phyloP scores from a whole-genome alignment of 2,113 vertebrate species.

The Mystacornis crossleyi region DNA sequence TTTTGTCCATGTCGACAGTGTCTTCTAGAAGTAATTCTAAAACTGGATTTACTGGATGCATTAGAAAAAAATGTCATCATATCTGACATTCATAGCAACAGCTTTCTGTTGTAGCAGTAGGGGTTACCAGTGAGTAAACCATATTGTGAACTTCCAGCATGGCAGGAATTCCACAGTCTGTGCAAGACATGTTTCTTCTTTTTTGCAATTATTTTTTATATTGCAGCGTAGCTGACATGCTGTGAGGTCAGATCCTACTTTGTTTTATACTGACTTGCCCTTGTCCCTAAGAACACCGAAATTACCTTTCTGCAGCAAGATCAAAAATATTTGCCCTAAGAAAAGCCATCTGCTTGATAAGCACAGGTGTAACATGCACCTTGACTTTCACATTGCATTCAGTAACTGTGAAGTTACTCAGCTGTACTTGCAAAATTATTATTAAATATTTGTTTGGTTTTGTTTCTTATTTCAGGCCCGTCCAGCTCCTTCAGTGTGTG shows the following conservation, averaged over 20 bases:
- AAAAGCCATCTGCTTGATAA: neutral
- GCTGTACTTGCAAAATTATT: neutral
- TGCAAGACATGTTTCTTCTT: neutral
- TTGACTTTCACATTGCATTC: neutral
- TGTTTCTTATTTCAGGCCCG: constrained; percentile 70
- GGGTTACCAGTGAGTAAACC: neutral
- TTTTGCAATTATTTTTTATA: neutral
- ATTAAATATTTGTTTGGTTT: neutral
- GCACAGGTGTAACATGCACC: neutral
- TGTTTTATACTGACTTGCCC: neutral
- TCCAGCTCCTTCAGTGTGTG: constrained; percentile 82
- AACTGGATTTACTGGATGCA: neutral
- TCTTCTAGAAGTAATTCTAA: neutral
- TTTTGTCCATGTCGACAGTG: neutral
- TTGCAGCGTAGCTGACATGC: neutral
- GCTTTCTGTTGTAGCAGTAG: neutral
- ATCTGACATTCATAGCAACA: neutral
- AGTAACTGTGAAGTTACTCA: neutral
- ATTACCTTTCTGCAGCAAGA: neutral
- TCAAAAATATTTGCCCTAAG: neutral
- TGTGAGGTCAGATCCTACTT: neutral
- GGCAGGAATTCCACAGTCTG: neutral
- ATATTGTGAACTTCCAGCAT: neutral
- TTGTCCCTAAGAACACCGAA: neutral
- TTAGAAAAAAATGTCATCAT: neutral